phyloP scores from a whole-genome alignment of 2,888 invertebrate species.

The Drosophila birchii region DNA sequence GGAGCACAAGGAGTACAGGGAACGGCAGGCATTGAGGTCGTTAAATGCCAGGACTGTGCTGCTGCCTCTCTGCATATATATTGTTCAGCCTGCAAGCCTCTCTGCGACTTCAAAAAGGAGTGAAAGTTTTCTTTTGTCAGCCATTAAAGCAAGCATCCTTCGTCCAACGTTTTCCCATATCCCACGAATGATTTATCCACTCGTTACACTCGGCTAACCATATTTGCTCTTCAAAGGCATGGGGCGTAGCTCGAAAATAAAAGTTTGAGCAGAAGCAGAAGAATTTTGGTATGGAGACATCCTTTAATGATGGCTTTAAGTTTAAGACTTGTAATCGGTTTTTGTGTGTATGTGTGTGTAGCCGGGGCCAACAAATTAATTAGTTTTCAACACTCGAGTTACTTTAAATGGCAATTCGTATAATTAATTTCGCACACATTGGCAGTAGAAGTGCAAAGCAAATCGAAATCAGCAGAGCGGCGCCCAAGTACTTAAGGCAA shows the following conservation, averaged over 20 bases:
- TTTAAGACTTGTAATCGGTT: slow-evolving; percentile 9
- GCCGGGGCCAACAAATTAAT: slow-evolving; percentile 58
- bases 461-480: slow-evolving; percentile 41
- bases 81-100: slow-evolving; percentile 8
- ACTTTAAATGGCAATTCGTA: slow-evolving; percentile 51
- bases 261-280: background rate
- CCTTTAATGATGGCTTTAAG: slow-evolving; percentile 12
- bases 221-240: slow-evolving; percentile 4
- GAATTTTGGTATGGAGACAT: background rate
- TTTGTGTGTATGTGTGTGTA: background rate
- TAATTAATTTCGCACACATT: slow-evolving; percentile 45
- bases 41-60: slow-evolving; percentile 30
- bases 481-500: slow-evolving; percentile 27
- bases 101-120: slow-evolving; percentile 26
- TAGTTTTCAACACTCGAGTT: slow-evolving; percentile 61
- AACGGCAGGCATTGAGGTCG: slow-evolving; percentile 31
- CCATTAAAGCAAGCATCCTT: slow-evolving; percentile 30
- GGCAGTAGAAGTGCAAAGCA: slow-evolving; percentile 32
- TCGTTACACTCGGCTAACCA: slow-evolving; percentile 15
- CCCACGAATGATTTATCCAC: slow-evolving; percentile 25
- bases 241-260: background rate
- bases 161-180: slow-evolving; percentile 3
- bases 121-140: slow-evolving; percentile 42
- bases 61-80: slow-evolving; percentile 15
- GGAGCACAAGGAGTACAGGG: slow-evolving; percentile 8